Evolutionary conservation across 2,888 invertebrate species (phyloP).

Genomic region (Magallana nippona): DNA sequence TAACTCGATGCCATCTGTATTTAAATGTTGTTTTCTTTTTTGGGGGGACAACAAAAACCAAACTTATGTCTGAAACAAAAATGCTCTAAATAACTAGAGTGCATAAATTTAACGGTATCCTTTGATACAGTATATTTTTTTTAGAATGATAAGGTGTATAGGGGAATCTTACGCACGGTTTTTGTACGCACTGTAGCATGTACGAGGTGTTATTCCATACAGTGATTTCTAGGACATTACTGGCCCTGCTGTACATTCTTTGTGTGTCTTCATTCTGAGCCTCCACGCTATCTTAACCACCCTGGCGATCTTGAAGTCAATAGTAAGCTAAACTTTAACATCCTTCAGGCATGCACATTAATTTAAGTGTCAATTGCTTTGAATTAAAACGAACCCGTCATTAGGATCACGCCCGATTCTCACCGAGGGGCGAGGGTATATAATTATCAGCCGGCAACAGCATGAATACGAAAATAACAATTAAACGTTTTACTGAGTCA

Average conservation of each 20-base stretch:
- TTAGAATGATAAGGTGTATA: no score
- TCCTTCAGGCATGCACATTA: slow-evolving; percentile 28
- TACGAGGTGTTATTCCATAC: neutral
- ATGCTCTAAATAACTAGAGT: no score
- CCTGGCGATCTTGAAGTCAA: neutral
- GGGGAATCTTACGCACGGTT: no score
- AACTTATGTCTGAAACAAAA: no score
- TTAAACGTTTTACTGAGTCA: slow-evolving; percentile 35
- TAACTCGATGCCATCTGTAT: no score
- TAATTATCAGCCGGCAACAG: slow-evolving; percentile 41
- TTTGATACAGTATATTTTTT: no score
- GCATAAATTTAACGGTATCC: no score
- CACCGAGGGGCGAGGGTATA: slow-evolving; percentile 25
- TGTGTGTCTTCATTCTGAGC: neutral
- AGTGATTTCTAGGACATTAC: neutral
- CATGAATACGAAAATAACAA: slow-evolving; percentile 38
- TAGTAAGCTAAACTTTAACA: neutral
- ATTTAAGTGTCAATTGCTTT: slow-evolving; percentile 37
- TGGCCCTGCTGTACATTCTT: neutral
- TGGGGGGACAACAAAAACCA: no score
- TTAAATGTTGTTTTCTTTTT: no score
- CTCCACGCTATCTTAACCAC: neutral
- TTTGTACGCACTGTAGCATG: no score
- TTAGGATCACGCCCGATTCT: slow-evolving; percentile 40
- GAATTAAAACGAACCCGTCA: slow-evolving; percentile 41